phyloP scores from a whole-genome alignment of 1,140 invertebrate genomes.

The Nilaparvata lugens region DNA sequence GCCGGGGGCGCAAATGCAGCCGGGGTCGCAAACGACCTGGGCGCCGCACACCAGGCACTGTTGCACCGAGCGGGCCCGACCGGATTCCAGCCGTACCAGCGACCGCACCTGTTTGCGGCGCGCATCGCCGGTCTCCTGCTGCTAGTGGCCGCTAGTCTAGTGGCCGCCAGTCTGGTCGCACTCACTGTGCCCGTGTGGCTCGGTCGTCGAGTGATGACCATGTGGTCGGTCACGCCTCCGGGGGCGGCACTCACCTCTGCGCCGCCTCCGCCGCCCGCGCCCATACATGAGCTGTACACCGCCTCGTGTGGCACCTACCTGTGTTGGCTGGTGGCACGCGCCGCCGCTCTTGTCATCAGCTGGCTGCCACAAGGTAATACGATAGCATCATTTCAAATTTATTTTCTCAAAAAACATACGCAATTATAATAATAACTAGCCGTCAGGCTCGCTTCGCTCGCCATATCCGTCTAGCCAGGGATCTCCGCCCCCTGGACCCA shows the following conservation, averaged over 20 bases:
- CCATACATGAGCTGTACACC: constrained; percentile 91
- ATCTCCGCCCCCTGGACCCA: no score
- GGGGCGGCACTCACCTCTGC: no score
- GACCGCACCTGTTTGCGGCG: constrained; percentile 71
- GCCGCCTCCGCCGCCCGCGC: constrained; percentile 41
- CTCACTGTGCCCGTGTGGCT: constrained; percentile 86
- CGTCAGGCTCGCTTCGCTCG: no score
- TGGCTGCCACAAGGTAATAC: constrained; percentile 87
- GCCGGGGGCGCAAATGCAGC: constrained; percentile 31
- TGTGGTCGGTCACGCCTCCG: constrained; percentile 61
- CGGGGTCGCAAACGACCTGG: constrained; percentile 49
- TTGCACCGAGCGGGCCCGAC: constrained; percentile 66
- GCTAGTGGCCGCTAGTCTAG: constrained; percentile 75
- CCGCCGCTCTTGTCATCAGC: constrained; percentile 64
- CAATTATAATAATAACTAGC: no score
- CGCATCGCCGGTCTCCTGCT: constrained; percentile 67
- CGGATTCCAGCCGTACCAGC: constrained; percentile 79
- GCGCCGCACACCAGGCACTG: constrained; percentile 73
- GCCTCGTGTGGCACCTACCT: constrained; percentile 89
- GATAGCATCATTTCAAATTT: no score
- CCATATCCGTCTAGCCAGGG: no score
- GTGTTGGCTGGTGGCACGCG: constrained; percentile 78
- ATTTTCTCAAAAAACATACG: no score
- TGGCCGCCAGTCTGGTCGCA: constrained; percentile 68
- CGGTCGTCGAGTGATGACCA: constrained; percentile 74